A percentile compares a stretch with the other conserved stretches of the same genome.
Evolutionary conservation across 2,888 invertebrate genomes (phyloP).

Genomic region (Lysandra bellargus): DNA sequence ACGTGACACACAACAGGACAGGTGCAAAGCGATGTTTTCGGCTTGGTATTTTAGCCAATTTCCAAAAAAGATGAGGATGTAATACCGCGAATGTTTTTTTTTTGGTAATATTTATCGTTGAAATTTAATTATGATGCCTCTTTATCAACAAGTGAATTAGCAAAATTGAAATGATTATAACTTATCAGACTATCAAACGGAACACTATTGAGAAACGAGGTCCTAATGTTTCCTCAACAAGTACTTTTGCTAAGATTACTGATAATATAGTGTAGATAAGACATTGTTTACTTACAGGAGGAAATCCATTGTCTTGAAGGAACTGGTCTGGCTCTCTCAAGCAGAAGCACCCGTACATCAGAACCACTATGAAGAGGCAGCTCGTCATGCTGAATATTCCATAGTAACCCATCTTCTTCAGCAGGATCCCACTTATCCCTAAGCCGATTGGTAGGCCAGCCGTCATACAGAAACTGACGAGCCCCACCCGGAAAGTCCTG

Average conservation of each 20-base stretch:
- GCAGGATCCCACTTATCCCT: conserved; percentile 74
- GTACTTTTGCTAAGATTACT: not conserved
- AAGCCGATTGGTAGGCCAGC: conserved; percentile 80
- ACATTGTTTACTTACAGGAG: conserved; percentile 56
- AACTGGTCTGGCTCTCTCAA: conserved; percentile 83
- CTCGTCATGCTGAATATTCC: conserved; percentile 68
- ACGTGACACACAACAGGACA: not conserved
- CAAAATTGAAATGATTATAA: not conserved
- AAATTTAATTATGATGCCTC: not conserved
- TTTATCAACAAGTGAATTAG: not conserved
- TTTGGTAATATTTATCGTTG: not conserved
- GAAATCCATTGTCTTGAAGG: conserved; percentile 58
- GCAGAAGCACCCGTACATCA: conserved; percentile 85
- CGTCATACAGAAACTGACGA: conserved; percentile 82
- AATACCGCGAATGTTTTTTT: not conserved
- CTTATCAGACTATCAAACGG: not conserved
- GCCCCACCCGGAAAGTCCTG: conserved; percentile 81
- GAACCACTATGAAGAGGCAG: conserved; percentile 77
- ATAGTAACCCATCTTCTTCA: conserved; percentile 69
- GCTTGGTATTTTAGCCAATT: not conserved
- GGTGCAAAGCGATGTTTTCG: not conserved
- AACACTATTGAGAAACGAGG: conserved; percentile 6
- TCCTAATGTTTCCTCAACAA: not conserved
- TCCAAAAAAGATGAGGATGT: not conserved
- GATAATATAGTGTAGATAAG: not conserved